Evolutionary conservation across 2,797 vertebrate species (phyloP).

Genomic region (Notoglanidium macrostoma): DNA sequence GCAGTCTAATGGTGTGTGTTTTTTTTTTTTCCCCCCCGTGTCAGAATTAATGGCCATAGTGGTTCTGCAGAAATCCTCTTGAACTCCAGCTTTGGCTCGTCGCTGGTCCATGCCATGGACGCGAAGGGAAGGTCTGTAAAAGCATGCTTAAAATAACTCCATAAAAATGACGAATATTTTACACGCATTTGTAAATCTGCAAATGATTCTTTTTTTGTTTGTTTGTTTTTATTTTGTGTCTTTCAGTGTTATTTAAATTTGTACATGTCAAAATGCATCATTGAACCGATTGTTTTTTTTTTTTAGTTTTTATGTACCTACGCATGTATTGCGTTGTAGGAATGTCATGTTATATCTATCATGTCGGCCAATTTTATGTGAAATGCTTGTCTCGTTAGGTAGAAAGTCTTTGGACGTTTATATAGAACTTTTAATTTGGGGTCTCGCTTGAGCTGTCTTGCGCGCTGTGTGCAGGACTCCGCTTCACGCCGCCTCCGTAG

Average conservation of each 20-base stretch:
- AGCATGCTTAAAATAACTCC: neutral
- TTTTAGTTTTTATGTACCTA: neutral
- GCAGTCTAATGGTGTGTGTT: neutral
- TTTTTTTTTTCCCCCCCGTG: neutral
- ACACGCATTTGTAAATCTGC: neutral
- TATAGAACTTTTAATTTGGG: neutral
- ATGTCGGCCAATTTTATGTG: neutral
- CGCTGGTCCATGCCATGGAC: conserved; percentile 97
- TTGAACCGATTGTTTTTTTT: no score
- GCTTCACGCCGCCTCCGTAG: conserved; percentile 94
- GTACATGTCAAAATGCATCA: no score
- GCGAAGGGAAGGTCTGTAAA: conserved; percentile 93
- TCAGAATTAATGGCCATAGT: conserved; percentile 94
- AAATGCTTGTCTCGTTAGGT: neutral
- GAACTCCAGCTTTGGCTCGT: conserved; percentile 87
- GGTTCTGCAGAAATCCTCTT: conserved; percentile 89
- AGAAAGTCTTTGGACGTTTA: neutral
- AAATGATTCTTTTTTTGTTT: neutral
- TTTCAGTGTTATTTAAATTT: neutral
- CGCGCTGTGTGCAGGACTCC: conserved; percentile 80
- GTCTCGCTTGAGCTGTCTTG: neutral
- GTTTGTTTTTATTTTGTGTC: no score
- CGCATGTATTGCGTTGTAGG: neutral
- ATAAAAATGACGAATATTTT: neutral
- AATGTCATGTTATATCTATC: neutral